phyloP scores from a whole-genome alignment of 2,888 invertebrate genomes.

The Parnassius smintheus region DNA sequence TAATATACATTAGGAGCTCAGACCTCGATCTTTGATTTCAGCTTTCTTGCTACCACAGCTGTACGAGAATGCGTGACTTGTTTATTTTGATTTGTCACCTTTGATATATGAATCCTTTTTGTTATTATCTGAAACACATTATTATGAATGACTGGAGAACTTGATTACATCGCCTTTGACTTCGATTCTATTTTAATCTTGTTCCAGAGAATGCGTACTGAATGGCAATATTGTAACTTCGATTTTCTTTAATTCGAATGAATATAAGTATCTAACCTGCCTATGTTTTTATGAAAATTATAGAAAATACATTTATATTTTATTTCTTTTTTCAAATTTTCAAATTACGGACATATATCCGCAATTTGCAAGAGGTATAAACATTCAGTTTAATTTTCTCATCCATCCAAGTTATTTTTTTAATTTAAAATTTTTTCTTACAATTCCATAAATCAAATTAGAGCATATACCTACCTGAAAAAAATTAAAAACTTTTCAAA shows the following conservation, averaged over 20 bases:
- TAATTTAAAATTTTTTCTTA: slow-evolving; percentile 4
- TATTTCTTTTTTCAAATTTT: too few species aligned
- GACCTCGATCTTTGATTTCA: slow-evolving; percentile 60
- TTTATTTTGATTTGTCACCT: slow-evolving; percentile 77
- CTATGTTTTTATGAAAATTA: too few species aligned
- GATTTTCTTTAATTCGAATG: slow-evolving; percentile 1
- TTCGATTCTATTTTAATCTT: slow-evolving; percentile 37
- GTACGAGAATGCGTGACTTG: slow-evolving; percentile 63
- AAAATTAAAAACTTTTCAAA: slow-evolving; percentile 56
- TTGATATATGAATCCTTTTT: slow-evolving; percentile 72
- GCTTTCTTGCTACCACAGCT: slow-evolving; percentile 57
- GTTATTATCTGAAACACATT: slow-evolving; percentile 61
- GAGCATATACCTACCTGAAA: slow-evolving; percentile 13
- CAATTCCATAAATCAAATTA: slow-evolving; percentile 12
- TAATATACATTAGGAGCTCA: slow-evolving; percentile 70
- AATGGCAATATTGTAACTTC: slow-evolving; percentile 1
- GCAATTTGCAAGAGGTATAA: too few species aligned
- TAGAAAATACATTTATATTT: too few species aligned
- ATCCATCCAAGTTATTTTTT: too few species aligned
- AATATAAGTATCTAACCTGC: too few species aligned
- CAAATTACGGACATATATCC: too few species aligned
- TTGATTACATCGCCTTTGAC: slow-evolving; percentile 52
- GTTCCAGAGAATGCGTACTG: slow-evolving; percentile 10
- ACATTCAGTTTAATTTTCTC: too few species aligned
- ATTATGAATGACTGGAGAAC: slow-evolving; percentile 54